These are phyloP conservation scores for Melanotaenia duboulayi DNA, from an alignment of 2,113 vertebrate genomes.

Conservation along the genomic window DNA sequence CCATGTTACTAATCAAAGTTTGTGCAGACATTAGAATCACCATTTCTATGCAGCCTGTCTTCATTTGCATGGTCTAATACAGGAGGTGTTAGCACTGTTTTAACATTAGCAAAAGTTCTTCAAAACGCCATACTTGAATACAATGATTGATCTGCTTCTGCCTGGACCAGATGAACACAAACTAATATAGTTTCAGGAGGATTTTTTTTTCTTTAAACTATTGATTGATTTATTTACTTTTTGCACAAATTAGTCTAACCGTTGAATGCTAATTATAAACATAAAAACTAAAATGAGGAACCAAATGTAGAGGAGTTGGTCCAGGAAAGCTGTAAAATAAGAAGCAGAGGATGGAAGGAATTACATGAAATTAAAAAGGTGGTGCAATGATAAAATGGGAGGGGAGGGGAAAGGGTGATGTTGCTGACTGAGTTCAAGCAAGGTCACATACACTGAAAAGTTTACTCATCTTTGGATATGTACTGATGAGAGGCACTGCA, in stretches of 20 bases:
- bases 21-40: neutral
- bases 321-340: slow-evolving; percentile 24
- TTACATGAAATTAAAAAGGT: slow-evolving; percentile 54
- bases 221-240: too few relatives aligned
- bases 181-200: too few relatives aligned
- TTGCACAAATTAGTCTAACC: too few relatives aligned
- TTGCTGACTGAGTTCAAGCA: slow-evolving; percentile 20
- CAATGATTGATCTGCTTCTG: too few relatives aligned
- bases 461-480: slow-evolving; percentile 47
- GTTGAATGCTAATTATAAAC: too few relatives aligned
- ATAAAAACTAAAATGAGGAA: slow-evolving; percentile 25
- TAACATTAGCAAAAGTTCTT: neutral
- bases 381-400: slow-evolving; percentile 36
- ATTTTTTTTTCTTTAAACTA: too few relatives aligned
- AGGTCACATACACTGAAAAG: slow-evolving; percentile 31
- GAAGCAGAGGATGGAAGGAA: slow-evolving; percentile 50
- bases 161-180: too few relatives aligned
- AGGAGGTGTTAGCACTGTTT: neutral
- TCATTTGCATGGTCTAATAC: too few relatives aligned
- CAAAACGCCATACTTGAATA: too few relatives aligned
- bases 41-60: neutral
- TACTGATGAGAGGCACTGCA: slow-evolving; percentile 1
- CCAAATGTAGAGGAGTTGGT: slow-evolving; percentile 16
- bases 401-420: neutral
- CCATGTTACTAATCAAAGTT: neutral